These are phyloP conservation scores for Arizona elegans DNA, from an alignment of 2,113 vertebrate species.

Conservation along the genomic window DNA sequence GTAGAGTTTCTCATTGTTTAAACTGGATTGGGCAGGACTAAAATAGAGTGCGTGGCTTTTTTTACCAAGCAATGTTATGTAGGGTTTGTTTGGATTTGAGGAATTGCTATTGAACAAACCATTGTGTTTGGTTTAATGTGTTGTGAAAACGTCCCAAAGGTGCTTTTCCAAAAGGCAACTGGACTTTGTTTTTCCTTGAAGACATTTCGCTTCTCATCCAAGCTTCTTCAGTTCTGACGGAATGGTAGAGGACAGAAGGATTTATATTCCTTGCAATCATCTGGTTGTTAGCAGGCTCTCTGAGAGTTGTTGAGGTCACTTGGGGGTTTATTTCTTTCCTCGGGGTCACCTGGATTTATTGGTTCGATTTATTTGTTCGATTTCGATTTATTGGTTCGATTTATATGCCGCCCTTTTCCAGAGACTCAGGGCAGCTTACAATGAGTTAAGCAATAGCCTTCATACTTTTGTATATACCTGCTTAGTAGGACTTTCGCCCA, in stretches of 20 bases:
- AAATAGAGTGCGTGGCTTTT: not conserved
- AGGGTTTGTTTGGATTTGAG: not conserved
- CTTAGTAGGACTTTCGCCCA: too few relatives aligned
- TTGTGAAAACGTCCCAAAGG: not conserved
- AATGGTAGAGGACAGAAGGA: not conserved
- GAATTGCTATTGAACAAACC: not conserved
- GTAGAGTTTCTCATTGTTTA: constrained; percentile 9
- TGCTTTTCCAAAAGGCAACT: not conserved
- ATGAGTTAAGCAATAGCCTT: too few relatives aligned
- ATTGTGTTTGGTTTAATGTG: not conserved
- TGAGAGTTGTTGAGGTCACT: not conserved
- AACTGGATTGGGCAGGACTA: not conserved
- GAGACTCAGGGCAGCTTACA: too few relatives aligned
- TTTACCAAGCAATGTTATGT: not conserved
- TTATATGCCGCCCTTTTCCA: too few relatives aligned
- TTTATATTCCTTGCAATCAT: not conserved
- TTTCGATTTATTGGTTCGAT: too few relatives aligned
- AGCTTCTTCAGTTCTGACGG: not conserved
- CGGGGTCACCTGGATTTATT: not conserved
- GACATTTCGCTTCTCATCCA: not conserved
- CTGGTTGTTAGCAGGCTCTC: not conserved
- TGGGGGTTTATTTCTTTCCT: not conserved
- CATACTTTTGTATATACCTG: too few relatives aligned
- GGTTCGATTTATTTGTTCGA: too few relatives aligned
- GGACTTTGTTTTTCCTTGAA: not conserved